Evolutionary conservation across 2,888 invertebrate species (phyloP).

Genomic region (Eupithecia vulgata): DNA sequence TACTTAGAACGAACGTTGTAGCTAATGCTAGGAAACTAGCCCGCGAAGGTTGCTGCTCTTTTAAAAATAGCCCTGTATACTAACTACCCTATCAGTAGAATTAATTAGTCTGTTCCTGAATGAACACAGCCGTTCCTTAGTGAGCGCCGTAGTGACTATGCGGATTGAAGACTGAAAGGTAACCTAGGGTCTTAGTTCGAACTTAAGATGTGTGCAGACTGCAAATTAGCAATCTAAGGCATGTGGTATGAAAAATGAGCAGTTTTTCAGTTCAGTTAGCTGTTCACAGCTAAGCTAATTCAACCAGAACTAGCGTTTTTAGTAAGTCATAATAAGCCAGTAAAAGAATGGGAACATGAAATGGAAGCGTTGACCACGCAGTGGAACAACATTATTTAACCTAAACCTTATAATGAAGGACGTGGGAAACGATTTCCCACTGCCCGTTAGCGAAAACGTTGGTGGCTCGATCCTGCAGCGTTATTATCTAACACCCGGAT

Average conservation of each 20-base stretch:
- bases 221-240: not conserved
- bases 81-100: not conserved
- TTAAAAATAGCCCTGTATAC: too few species aligned
- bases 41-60: too few species aligned
- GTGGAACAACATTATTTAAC: not conserved
- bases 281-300: not conserved
- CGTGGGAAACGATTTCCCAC: too few species aligned
- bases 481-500: too few species aligned
- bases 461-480: too few species aligned
- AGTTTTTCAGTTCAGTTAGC: not conserved
- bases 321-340: too few species aligned
- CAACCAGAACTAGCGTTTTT: not conserved
- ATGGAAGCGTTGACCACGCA: not conserved
- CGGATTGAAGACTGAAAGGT: not conserved
- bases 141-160: not conserved
- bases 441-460: too few species aligned
- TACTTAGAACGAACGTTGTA: too few species aligned
- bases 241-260: not conserved
- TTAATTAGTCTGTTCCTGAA: not conserved
- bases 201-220: not conserved
- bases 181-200: not conserved
- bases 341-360: not conserved
- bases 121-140: not conserved
- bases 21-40: too few species aligned
- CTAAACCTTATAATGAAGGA: not conserved